Percentiles rank a stretch among this genome's conserved stretches.
Conservation (phyloP, 2,113 vertebrate species). For the Solea senegalensis region DNA sequence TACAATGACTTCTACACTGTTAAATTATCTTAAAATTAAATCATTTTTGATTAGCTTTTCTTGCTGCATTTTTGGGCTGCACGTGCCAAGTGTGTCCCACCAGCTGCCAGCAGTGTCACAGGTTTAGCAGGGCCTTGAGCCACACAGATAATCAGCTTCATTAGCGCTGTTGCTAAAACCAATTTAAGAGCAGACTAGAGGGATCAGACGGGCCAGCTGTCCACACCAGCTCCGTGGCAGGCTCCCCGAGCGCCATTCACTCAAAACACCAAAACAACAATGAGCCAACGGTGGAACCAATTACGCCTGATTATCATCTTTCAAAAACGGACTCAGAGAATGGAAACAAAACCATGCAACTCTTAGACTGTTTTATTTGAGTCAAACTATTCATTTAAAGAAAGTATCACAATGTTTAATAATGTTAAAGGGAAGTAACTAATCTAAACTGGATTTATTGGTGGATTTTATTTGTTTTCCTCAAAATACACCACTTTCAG, state of each 20-base stretch:
- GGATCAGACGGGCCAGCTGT: constrained; percentile 96
- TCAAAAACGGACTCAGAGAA: constrained; percentile 4
- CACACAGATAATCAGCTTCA: constrained; percentile 95
- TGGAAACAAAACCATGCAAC: neutral
- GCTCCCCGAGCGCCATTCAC: constrained; percentile 49
- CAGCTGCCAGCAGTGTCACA: constrained; percentile 85
- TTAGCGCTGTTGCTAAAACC: constrained; percentile 92
- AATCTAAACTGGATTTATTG: neutral
- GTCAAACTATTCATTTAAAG: neutral
- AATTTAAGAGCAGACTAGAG: constrained; percentile 91
- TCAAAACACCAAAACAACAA: constrained; percentile 70
- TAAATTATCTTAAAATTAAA: too few species aligned
- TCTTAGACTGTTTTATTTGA: constrained; percentile 1
- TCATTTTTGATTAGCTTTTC: neutral
- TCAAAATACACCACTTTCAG: neutral
- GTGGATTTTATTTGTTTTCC: neutral
- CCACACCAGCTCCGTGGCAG: constrained; percentile 79
- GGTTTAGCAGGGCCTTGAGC: constrained; percentile 89
- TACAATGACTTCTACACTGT: too few species aligned
- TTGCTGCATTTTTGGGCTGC: constrained; percentile 15
- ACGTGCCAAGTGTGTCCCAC: constrained; percentile 56
- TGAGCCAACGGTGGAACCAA: constrained; percentile 65
- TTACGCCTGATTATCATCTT: constrained; percentile 81
- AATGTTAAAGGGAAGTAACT: neutral
- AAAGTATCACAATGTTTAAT: neutral